Evolutionary conservation across 2,113 vertebrate species (phyloP).

Genomic region (Morone saxatilis): DNA sequence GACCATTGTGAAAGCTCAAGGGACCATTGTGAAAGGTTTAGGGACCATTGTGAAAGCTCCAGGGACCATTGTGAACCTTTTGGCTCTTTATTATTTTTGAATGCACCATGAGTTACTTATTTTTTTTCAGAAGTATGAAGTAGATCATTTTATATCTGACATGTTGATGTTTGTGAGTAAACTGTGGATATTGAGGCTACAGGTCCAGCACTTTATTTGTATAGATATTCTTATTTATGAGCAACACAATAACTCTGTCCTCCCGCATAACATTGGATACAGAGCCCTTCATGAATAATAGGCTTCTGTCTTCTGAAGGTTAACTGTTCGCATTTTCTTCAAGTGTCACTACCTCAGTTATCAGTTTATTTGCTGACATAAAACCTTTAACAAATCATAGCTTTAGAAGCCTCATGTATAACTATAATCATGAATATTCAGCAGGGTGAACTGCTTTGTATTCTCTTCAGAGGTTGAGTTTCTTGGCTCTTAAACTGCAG

Average conservation of each 20-base stretch:
- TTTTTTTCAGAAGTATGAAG: not conserved
- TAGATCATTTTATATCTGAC: not conserved
- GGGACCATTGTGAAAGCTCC: no score
- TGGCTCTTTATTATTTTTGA: not conserved
- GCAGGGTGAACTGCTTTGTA: constrained; percentile 42
- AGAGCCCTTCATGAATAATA: constrained; percentile 41
- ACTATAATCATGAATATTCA: constrained; percentile 67
- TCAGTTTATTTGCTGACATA: constrained; percentile 55
- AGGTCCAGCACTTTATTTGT: not conserved
- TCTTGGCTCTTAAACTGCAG: constrained; percentile 65
- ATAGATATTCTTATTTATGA: constrained; percentile 19
- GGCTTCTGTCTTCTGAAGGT: constrained; percentile 48
- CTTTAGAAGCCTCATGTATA: constrained; percentile 27
- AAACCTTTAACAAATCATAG: constrained; percentile 52
- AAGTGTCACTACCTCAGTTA: constrained; percentile 19
- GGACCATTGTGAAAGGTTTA: no score
- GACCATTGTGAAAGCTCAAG: no score
- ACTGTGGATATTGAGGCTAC: not conserved
- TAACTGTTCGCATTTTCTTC: constrained; percentile 41
- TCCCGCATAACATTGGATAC: constrained; percentile 21
- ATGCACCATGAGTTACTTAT: not conserved
- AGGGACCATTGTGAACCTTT: no score
- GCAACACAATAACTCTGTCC: constrained; percentile 21
- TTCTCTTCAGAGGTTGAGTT: constrained; percentile 55
- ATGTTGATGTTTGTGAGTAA: not conserved